A percentile compares a stretch with the other conserved stretches of the same genome.
Evolutionary conservation across 2,113 vertebrate genomes (phyloP).

Genomic region (Corythoichthys haematopterus): DNA sequence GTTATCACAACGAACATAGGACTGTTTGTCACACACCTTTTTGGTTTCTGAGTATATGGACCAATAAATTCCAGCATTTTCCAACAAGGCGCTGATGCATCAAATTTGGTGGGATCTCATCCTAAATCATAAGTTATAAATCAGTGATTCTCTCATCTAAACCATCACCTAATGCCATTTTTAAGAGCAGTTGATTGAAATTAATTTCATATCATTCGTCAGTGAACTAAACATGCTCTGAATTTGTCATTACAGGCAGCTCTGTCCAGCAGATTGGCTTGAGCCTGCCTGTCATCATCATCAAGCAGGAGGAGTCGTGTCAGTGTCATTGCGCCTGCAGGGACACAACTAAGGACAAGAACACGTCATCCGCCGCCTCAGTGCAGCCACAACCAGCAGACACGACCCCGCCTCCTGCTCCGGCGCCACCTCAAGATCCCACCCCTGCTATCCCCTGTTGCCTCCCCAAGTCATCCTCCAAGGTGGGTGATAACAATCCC

Average conservation of each 20-base stretch:
- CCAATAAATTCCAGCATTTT: no score
- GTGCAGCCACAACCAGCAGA: constrained; percentile 53
- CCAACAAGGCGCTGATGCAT: no score
- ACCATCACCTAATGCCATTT: neutral
- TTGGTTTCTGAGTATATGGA: no score
- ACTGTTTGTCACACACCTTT: no score
- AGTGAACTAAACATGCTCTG: neutral
- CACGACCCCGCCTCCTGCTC: constrained; percentile 48
- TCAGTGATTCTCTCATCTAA: no score
- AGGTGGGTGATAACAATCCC: constrained; percentile 34
- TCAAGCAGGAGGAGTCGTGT: constrained; percentile 98
- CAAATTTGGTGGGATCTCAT: no score
- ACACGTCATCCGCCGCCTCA: constrained; percentile 40
- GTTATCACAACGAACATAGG: no score
- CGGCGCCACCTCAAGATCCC: constrained; percentile 1
- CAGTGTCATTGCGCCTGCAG: constrained; percentile 97
- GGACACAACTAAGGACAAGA: constrained; percentile 84
- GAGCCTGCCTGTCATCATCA: constrained; percentile 97
- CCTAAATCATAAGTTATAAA: no score
- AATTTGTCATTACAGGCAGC: constrained; percentile 72
- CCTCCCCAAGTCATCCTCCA: constrained; percentile 56
- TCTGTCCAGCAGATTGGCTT: constrained; percentile 95
- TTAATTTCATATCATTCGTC: neutral
- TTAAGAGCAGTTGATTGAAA: neutral
- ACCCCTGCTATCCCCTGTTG: constrained; percentile 2